phyloP scores from a whole-genome alignment of 30 jellyfish, hydroid and myxozoan genomes.

The Hydractinia symbiolongicarpus region DNA sequence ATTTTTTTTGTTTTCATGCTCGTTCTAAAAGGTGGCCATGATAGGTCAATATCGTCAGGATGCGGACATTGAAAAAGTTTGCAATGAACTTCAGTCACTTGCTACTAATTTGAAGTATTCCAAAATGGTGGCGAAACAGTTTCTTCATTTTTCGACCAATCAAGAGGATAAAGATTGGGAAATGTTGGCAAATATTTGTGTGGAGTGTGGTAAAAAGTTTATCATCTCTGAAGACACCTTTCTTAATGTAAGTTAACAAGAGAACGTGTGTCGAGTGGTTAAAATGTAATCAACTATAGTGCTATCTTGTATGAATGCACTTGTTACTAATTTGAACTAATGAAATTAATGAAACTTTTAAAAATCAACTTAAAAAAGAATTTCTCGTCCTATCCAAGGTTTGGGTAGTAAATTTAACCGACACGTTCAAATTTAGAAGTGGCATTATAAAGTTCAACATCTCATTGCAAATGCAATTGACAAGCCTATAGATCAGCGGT shows the following conservation, averaged over 20 bases:
- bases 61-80: background rate
- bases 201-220: slow-evolving; percentile 20
- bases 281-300: background rate
- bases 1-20: too few species aligned
- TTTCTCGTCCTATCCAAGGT: too few species aligned
- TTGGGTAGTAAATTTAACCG: too few species aligned
- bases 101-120: slow-evolving; percentile 38
- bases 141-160: slow-evolving; percentile 2
- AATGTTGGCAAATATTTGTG: background rate
- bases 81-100: slow-evolving; percentile 28
- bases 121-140: slow-evolving; percentile 33
- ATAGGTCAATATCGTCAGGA: background rate
- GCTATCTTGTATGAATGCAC: background rate
- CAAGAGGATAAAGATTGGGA: slow-evolving; percentile 19
- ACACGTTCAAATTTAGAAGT: too few species aligned
- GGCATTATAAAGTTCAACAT: too few species aligned
- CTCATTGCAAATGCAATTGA: too few species aligned
- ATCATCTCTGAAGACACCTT: slow-evolving; percentile 22
- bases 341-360: too few species aligned
- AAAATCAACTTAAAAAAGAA: too few species aligned
- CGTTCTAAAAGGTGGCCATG: background rate
- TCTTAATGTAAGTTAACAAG: slow-evolving; percentile 7
- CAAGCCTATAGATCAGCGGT: too few species aligned
- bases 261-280: too few species aligned
- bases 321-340: too few species aligned